phyloP scores from a whole-genome alignment of 2,888 invertebrate species.

The Athalia rosae region DNA sequence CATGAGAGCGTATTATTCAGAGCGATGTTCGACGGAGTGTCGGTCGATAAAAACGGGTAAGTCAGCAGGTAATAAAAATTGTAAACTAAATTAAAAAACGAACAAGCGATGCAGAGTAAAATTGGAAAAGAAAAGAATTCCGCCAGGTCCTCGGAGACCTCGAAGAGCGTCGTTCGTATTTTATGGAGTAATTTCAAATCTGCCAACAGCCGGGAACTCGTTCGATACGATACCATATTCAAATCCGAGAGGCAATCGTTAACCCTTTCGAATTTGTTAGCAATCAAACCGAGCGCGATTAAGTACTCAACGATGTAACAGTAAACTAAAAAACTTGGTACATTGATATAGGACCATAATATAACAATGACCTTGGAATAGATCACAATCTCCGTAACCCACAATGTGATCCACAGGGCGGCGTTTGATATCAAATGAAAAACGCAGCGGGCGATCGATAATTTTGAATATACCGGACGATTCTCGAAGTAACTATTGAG shows the following conservation, averaged over 20 bases:
- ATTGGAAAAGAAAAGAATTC: constrained; percentile 23
- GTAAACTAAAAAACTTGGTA: constrained; percentile 8
- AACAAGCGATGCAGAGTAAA: constrained; percentile 1
- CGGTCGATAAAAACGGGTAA: too few species aligned
- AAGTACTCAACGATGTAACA: constrained; percentile 4
- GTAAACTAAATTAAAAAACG: constrained; percentile 3
- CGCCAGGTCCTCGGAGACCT: background rate
- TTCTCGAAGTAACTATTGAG: background rate
- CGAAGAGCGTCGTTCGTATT: constrained; percentile 14
- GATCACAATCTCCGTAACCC: background rate
- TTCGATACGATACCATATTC: background rate
- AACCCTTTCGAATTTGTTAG: background rate
- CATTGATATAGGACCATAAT: background rate
- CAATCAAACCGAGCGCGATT: background rate
- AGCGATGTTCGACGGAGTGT: too few species aligned
- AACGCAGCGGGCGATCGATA: background rate
- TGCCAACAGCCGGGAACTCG: background rate
- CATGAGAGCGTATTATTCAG: background rate
- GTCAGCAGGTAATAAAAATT: background rate
- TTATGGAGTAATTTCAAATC: background rate
- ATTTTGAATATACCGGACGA: background rate
- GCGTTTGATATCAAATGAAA: constrained; percentile 2
- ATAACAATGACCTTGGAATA: background rate
- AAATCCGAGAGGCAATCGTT: constrained; percentile 7
- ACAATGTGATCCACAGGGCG: constrained; percentile 2